Evolutionary conservation across 2,888 invertebrate genomes (phyloP), one percentile per base, ranked within the genome.

Genomic region (Sisyra terminalis): DNA sequence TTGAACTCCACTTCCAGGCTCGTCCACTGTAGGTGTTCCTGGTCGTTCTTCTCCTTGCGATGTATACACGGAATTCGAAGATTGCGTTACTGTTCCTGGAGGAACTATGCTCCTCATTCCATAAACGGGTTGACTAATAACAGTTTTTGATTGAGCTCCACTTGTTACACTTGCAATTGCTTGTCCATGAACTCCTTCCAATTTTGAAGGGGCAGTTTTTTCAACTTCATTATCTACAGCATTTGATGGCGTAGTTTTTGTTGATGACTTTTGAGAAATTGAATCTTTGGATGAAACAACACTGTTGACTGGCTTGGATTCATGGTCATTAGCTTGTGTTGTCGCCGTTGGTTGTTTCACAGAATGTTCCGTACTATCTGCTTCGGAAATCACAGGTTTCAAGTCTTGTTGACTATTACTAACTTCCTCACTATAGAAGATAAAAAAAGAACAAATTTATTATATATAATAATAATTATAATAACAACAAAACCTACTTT

Each of bases 21-120:
- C 77, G 52, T 78, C 78, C 39, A 80, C 71, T 1, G 81, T 81
- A 2, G 82, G 81, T 7, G 82, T 81, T 39, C 75, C 76, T 1
- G 79, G 71, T 39, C 79, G 67, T 52, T 78, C 79, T 57, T 78
- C 78, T 11, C 65, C 65, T 4, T 61, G 50, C n/a, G 45, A 7
- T 7, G 38, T 45, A 31, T n/a, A 29, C 9, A 11, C 5, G 24
- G 13, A 13, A 9, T 30, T 9, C 3, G 13, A 7, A 7, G 29
- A 13, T 15, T 14, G 18, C 34, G 35, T 24, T 5, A n/a, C 29
- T 7, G 29, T 40, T 30, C 31, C 30, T 15, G 40, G 5, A 3
- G 14, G 11, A 18, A 17, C 37, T 2, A 16, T 18, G 16, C 18
- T 16, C 17, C 18, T 8, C 16, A 18, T 15, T 10, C 18, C 37